These are phyloP conservation scores for Anagrus nilaparvatae DNA, from an alignment of 1,140 invertebrate species.

Conservation along the genomic window DNA sequence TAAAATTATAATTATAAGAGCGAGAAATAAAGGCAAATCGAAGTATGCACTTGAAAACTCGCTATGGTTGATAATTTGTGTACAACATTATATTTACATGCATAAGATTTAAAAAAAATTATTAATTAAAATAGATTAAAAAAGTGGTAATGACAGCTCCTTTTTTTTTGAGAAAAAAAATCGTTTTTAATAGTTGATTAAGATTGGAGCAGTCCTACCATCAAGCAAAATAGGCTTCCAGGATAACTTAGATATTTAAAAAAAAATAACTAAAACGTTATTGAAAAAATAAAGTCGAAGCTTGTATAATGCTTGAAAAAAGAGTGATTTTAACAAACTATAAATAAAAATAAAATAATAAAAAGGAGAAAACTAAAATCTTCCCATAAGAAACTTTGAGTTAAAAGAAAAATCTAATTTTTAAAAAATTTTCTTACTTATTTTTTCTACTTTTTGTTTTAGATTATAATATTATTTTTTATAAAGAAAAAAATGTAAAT, in stretches of 20 bases:
- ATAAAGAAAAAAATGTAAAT: too few species aligned
- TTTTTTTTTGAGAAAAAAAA: constrained; percentile 20
- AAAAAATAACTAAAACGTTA: constrained; percentile 24
- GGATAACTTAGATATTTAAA: constrained; percentile 38
- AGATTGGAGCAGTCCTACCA: constrained; percentile 27
- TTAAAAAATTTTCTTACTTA: too few species aligned
- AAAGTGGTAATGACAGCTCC: constrained; percentile 20
- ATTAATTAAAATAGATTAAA: constrained; percentile 5
- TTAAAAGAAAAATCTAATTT: constrained; percentile 13
- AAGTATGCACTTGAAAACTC: too few species aligned
- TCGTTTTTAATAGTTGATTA: constrained; percentile 18
- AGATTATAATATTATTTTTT: too few species aligned
- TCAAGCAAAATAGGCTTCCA: constrained; percentile 42
- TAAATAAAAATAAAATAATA: constrained; percentile 34
- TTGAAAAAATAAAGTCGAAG: constrained; percentile 26
- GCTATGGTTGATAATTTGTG: constrained; percentile 15
- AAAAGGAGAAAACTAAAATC: constrained; percentile 33
- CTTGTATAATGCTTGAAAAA: constrained; percentile 29
- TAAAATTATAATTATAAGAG: constrained; percentile 13
- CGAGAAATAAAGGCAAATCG: constrained; percentile 13
- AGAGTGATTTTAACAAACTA: constrained; percentile 34
- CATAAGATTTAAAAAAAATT: constrained; percentile 11
- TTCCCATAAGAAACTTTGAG: constrained; percentile 28
- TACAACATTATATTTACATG: constrained; percentile 15
- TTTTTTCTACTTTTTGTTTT: too few species aligned